phyloP scores from a whole-genome alignment of 2,113 vertebrate genomes.

The Toxostoma redivivum region DNA sequence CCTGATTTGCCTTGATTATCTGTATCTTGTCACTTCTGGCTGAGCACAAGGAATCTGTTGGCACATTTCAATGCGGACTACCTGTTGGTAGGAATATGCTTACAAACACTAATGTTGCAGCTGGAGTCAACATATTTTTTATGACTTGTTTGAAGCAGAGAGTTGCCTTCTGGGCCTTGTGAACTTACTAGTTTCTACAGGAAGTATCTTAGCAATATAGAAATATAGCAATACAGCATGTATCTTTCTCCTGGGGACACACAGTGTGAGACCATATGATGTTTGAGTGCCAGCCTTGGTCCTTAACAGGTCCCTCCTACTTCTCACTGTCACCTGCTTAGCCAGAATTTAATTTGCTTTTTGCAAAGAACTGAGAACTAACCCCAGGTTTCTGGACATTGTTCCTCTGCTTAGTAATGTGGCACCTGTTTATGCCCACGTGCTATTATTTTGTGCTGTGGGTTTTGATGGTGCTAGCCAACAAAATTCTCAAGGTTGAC shows the following conservation, averaged over 20 bases:
- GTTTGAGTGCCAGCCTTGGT: neutral
- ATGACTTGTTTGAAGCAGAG: neutral
- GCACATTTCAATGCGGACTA: neutral
- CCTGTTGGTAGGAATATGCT: neutral
- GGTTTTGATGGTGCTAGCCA: neutral
- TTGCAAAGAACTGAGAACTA: neutral
- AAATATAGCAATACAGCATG: no score
- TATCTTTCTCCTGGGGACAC: neutral
- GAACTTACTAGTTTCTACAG: neutral
- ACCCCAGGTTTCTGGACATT: neutral
- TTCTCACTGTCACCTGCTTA: neutral
- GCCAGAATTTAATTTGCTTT: neutral
- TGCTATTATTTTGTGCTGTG: neutral
- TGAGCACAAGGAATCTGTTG: neutral
- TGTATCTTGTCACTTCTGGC: neutral
- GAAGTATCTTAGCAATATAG: neutral
- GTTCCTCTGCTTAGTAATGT: neutral
- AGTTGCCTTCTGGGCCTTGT: neutral
- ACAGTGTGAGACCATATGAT: accelerated
- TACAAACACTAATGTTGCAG: neutral
- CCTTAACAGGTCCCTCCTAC: neutral
- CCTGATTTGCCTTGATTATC: conserved; percentile 4
- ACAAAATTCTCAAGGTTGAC: neutral
- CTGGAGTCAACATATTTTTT: neutral
- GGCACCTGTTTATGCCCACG: neutral